These are phyloP conservation scores for Pelobates cultripes DNA, from an alignment of 2,797 vertebrate species.

Conservation along the genomic window DNA sequence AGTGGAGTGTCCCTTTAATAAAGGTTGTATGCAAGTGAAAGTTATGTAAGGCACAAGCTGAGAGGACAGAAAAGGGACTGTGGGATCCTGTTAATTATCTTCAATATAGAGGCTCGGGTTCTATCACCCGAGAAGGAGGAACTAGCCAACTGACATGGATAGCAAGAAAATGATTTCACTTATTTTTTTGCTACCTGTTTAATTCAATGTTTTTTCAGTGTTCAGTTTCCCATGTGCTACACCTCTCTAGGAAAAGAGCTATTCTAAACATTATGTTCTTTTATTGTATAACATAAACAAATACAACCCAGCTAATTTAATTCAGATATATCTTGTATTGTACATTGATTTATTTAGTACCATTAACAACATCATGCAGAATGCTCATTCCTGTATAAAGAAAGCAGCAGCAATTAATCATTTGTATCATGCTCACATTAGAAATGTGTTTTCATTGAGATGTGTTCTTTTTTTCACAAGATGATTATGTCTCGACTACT, in stretches of 20 bases:
- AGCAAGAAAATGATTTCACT: too few relatives aligned
- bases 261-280: slow-evolving; percentile 52
- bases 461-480: slow-evolving; percentile 33
- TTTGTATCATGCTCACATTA: slow-evolving; percentile 51
- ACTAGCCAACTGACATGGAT: too few relatives aligned
- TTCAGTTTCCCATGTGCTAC: slow-evolving; percentile 27
- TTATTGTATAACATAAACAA: slow-evolving; percentile 54
- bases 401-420: slow-evolving; percentile 50
- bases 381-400: slow-evolving; percentile 39
- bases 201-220: slow-evolving; percentile 21
- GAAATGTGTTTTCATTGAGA: slow-evolving; percentile 48
- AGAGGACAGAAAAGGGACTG: too few relatives aligned
- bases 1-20: too few relatives aligned
- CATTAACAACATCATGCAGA: slow-evolving; percentile 54
- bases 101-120: too few relatives aligned
- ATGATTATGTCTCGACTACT: slow-evolving; percentile 23
- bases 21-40: too few relatives aligned
- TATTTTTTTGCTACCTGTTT: background rate
- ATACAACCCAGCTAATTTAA: slow-evolving; percentile 55
- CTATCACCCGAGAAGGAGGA: too few relatives aligned
- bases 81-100: too few relatives aligned
- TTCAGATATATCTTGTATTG: slow-evolving; percentile 55
- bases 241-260: slow-evolving; percentile 35
- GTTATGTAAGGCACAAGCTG: too few relatives aligned
- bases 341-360: slow-evolving; percentile 53